Evolutionary conservation across 2,888 invertebrate genomes (phyloP).

Genomic region (Ormia ochracea): DNA sequence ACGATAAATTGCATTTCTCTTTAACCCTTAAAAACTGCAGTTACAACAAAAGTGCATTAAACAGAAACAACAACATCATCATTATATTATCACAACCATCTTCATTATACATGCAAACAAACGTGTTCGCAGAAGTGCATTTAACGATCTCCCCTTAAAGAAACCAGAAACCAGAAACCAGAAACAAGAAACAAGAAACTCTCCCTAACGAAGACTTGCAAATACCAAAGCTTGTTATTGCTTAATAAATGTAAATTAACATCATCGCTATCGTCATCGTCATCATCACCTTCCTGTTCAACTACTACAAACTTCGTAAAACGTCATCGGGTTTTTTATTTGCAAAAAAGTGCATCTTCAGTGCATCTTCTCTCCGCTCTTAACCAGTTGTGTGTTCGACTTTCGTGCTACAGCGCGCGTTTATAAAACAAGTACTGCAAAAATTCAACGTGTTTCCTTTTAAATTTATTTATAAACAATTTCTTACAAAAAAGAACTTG

Average conservation of each 20-base stretch:
- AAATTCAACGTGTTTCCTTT: conserved; percentile 53
- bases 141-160: conserved; percentile 50
- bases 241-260: conserved; percentile 9
- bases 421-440: conserved; percentile 48
- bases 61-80: conserved; percentile 3
- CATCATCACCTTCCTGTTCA: conserved; percentile 22
- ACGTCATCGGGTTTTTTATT: conserved; percentile 58
- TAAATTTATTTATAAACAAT: conserved; percentile 1
- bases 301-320: conserved; percentile 47
- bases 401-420: conserved; percentile 66
- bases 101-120: conserved; percentile 12
- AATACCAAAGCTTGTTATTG: conserved; percentile 43
- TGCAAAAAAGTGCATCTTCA: conserved; percentile 60
- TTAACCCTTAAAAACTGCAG: conserved; percentile 48
- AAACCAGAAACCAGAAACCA: not conserved
- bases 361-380: conserved; percentile 63
- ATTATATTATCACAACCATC: not conserved
- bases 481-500: not conserved
- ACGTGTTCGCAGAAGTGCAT: conserved; percentile 32
- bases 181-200: not conserved
- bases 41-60: conserved; percentile 52
- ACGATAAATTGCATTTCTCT: conserved; percentile 17
- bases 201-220: conserved; percentile 47
- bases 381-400: conserved; percentile 62
- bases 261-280: conserved; percentile 9